Base-by-base conservation (phyloP, 2,888 invertebrate genomes). In the Chesias legatella region DNA sequence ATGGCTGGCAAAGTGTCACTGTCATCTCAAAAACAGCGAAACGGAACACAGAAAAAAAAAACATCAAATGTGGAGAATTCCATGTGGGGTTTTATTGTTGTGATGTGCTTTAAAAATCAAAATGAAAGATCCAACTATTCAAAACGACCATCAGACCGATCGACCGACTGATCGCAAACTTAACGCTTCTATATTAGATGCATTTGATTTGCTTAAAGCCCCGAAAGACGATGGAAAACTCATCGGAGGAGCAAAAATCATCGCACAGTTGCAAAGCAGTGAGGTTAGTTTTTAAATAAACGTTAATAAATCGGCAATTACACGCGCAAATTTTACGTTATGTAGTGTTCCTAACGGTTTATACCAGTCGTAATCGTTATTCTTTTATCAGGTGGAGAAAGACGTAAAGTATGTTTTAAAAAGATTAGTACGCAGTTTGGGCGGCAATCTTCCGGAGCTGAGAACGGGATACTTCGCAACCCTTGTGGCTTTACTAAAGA, bases 351-450 rank as follows among this genome's bases (percentile, higher is more conserved):
- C 3, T 17, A 17, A 17, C 5, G 5, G 3, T 3, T 17, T 5
- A 17, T 3, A 17, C 13, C 5, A 17, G 5, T 46, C 33, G 10
- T 28, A 42, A 28, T 38, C n/a, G 30, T 8, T 51, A 0, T 45
- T 54, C 42, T 45, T 48, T 57, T 57, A 84, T 43, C 63, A 92
- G 93, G 89, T 85, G 60, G 83, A 82, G 58, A 88, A 90, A 66
- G 93, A 94, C 67, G 53, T 92, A 7, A 79, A 90, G 30, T 94
- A 95, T 77, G 90, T 91, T 0, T 64, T 95, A 22, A 91, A 90
- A 49, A 89, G 95, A 55, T 74, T 95, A 32, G 85, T 95, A 1
- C 88, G 94, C 53, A 94, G 95, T 47, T 79, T 94, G 46, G 94
- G 94, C 21, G 92, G 94, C 1, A 91, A 92, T 10, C 88, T 91